A percentile compares a stretch with the other conserved stretches of the same genome.
phyloP scores from a whole-genome alignment of 1,140 invertebrate genomes.

The Reticulitermes speratus region DNA sequence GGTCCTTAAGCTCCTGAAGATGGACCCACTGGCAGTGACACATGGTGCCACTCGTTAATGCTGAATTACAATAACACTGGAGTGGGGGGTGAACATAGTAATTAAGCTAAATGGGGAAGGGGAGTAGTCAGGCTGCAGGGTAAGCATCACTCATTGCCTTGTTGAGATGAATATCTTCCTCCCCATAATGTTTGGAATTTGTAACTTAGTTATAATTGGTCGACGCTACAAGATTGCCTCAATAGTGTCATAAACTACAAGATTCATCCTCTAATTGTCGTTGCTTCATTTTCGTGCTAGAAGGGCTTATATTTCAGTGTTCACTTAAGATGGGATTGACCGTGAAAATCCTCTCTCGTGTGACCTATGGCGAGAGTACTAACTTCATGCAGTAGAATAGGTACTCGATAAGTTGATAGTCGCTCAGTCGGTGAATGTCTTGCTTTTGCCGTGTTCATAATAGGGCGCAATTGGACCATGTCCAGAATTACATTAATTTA shows the following conservation, averaged over 20 bases:
- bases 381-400: no score
- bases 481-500: no score
- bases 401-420: no score
- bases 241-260: not conserved
- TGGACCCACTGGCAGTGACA: not conserved
- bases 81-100: not conserved
- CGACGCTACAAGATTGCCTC: not conserved
- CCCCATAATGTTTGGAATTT: not conserved
- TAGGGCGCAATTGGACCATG: no score
- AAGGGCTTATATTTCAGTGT: not conserved
- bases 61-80: not conserved
- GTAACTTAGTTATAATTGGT: not conserved
- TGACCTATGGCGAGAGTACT: no score
- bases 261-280: conserved; percentile 6
- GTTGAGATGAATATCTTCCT: conserved; percentile 8
- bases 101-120: not conserved
- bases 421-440: no score
- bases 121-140: not conserved
- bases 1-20: not conserved
- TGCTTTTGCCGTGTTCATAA: no score
- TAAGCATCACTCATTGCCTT: conserved; percentile 6
- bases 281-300: not conserved
- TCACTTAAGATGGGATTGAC: no score
- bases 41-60: not conserved
- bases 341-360: no score